Conservation (phyloP, 2,797 vertebrate species). For the Ambastaia sidthimunki region DNA sequence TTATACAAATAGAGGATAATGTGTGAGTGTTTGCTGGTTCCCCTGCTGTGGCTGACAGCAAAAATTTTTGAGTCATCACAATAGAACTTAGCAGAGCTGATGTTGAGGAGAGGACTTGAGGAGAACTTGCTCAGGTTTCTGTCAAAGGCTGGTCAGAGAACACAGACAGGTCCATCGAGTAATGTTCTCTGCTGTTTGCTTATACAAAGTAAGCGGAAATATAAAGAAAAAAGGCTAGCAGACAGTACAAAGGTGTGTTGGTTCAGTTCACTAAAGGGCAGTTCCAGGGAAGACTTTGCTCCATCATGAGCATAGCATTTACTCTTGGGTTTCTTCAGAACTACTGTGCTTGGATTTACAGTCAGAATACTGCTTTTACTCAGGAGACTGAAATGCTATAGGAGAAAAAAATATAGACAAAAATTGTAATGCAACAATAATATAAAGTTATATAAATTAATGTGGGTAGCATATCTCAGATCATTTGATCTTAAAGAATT, state of each 20-base stretch:
- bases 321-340: not conserved
- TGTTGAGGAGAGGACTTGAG: not conserved
- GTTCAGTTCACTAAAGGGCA: not conserved
- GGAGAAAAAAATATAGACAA: no score
- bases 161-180: not conserved
- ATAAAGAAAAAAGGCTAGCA: constrained; percentile 5
- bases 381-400: no score
- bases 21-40: constrained; percentile 27
- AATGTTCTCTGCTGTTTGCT: not conserved
- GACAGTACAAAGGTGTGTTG: not conserved
- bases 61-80: constrained; percentile 48
- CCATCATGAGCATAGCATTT: not conserved
- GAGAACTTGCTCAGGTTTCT: not conserved
- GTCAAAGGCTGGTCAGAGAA: constrained; percentile 24
- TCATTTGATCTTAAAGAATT: not conserved
- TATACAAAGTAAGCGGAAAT: constrained; percentile 5
- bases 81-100: constrained; percentile 30
- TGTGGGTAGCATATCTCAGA: no score
- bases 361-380: not conserved
- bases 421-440: no score
- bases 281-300: not conserved
- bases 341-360: not conserved
- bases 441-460: no score
- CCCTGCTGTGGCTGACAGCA: constrained; percentile 34
- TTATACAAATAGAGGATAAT: constrained; percentile 45